A percentile compares a stretch with the other conserved stretches of the same genome.
Evolutionary conservation across 2,113 vertebrate species (phyloP).

Genomic region (Pituophis catenifer): DNA sequence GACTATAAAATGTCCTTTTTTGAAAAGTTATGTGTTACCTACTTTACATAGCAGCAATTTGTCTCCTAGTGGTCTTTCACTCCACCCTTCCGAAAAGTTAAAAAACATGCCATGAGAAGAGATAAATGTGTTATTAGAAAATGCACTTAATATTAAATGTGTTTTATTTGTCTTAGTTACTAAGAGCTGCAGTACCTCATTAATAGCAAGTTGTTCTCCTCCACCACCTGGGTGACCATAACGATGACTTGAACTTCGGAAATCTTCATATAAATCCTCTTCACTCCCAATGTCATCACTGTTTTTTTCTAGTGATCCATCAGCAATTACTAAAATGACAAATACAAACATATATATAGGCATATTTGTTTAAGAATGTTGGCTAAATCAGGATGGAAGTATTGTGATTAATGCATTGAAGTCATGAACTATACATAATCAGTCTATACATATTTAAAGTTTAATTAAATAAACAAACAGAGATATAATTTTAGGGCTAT

Average conservation of each 20-base stretch:
- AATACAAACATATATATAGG: constrained; percentile 1
- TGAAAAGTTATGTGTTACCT: not conserved
- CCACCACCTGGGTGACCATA: constrained; percentile 88
- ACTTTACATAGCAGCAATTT: not conserved
- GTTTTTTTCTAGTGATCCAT: constrained; percentile 76
- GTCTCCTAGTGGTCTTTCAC: not conserved
- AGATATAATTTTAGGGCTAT: not conserved
- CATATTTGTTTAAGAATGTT: not conserved
- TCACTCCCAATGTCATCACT: constrained; percentile 82
- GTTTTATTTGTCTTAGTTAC: rapidly evolving
- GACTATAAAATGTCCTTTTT: not conserved
- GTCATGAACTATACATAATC: not conserved
- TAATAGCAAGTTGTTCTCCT: constrained; percentile 93
- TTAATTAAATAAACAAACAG: not conserved
- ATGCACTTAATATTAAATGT: not conserved
- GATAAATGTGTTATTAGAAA: not conserved
- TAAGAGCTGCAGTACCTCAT: constrained; percentile 76
- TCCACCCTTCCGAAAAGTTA: not conserved
- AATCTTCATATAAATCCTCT: constrained; percentile 89
- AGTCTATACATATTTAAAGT: not conserved
- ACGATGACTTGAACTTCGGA: constrained; percentile 80
- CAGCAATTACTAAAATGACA: constrained; percentile 75
- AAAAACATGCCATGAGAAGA: not conserved
- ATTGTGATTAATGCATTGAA: not conserved
- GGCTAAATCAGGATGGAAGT: not conserved